phyloP scores from a whole-genome alignment of 1,140 invertebrate genomes.

The Trichoplusia ni region DNA sequence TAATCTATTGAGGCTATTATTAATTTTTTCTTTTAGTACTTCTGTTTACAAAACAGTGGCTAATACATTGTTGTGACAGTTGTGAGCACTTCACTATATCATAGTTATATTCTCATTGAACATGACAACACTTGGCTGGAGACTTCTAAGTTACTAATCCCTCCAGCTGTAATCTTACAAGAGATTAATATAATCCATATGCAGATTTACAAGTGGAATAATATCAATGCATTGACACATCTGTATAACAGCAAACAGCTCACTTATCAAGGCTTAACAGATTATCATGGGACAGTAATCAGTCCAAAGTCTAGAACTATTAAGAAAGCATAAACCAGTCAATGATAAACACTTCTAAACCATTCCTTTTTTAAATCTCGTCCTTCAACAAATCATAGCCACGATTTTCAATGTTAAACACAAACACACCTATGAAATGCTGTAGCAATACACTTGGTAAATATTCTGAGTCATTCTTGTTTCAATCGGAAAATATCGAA shows the following conservation, averaged over 20 bases:
- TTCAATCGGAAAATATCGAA: not conserved
- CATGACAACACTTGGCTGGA: no score
- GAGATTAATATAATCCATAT: no score
- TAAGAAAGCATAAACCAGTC: not conserved
- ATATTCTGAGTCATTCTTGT: not conserved
- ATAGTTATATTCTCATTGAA: no score
- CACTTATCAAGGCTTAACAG: conserved; percentile 5
- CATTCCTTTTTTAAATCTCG: not conserved
- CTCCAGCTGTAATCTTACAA: no score
- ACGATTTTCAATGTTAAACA: not conserved
- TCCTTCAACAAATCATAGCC: not conserved
- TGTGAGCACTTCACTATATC: no score
- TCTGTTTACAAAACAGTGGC: no score
- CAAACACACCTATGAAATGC: not conserved
- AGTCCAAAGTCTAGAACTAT: conserved; percentile 11
- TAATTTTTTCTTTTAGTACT: no score
- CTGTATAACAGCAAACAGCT: not conserved
- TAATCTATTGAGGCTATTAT: no score
- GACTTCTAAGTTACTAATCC: no score
- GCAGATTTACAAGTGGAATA: no score
- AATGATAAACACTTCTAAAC: not conserved
- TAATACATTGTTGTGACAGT: no score
- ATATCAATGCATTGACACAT: no score
- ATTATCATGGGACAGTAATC: conserved; percentile 9
- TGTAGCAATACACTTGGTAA: not conserved